Percentiles rank a stretch among this genome's conserved stretches.
Evolutionary conservation across 1,140 invertebrate genomes (phyloP).

Genomic region (Zophobas morio): DNA sequence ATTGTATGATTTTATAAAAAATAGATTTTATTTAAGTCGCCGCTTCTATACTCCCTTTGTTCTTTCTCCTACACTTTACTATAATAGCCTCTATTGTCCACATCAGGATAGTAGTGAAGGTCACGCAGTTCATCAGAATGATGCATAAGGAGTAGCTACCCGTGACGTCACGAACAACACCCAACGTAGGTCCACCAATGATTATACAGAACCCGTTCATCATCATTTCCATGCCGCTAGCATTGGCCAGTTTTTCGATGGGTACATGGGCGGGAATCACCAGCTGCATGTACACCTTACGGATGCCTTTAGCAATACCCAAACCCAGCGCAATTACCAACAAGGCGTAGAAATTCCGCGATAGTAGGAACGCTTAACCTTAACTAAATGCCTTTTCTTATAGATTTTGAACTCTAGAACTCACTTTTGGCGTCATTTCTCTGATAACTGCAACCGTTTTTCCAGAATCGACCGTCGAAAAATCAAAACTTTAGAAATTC

Average conservation of each 20-base stretch:
- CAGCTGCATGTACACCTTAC: constrained; percentile 78
- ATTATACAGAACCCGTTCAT: constrained; percentile 69
- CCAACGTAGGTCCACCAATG: constrained; percentile 59
- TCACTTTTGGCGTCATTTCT: too few species aligned
- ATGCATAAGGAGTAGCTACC: constrained; percentile 67
- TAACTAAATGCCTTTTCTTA: constrained; percentile 20
- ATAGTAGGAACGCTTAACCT: constrained; percentile 55
- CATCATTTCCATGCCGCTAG: constrained; percentile 75
- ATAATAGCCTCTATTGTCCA: constrained; percentile 62
- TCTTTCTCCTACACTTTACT: constrained; percentile 16
- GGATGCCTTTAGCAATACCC: constrained; percentile 76
- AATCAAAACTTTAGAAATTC: neutral
- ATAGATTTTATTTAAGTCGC: neutral
- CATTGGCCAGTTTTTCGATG: constrained; percentile 74
- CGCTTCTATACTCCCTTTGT: neutral
- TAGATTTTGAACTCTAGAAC: too few species aligned
- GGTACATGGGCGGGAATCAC: constrained; percentile 78
- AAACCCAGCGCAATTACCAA: constrained; percentile 70
- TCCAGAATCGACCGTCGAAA: too few species aligned
- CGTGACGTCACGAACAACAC: constrained; percentile 64
- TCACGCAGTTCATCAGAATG: constrained; percentile 67
- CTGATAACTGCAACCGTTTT: neutral
- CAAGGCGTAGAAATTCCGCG: constrained; percentile 49
- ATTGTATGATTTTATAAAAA: too few species aligned
- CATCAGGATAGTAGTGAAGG: constrained; percentile 65